Conservation (phyloP, 23 tunicate species). For the Ciona savignyi region DNA sequence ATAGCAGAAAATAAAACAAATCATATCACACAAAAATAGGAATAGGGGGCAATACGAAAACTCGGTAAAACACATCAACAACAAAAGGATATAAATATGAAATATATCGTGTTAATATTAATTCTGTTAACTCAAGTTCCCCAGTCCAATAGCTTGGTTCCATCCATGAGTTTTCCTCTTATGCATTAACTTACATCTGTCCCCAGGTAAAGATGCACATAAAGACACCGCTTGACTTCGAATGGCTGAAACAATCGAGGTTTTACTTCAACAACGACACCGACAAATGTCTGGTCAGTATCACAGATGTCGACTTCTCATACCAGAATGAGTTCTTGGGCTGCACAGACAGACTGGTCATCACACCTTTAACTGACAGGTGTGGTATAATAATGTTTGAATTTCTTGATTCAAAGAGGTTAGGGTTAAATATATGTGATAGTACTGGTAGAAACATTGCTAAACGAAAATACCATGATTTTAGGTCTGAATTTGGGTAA, state of each 20-base stretch:
- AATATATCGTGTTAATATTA: no score
- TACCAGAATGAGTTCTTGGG: constrained; percentile 98
- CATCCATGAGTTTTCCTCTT: background rate
- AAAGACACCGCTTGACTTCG: constrained; percentile 90
- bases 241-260: constrained; percentile 97
- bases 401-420: no score
- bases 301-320: constrained; percentile 91
- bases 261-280: constrained; percentile 94
- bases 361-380: constrained; percentile 99
- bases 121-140: no score
- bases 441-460: no score
- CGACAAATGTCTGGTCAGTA: constrained; percentile 80
- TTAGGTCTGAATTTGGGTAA: no score
- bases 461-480: no score
- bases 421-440: no score
- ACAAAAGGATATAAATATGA: no score
- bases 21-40: no score
- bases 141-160: background rate
- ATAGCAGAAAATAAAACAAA: no score
- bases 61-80: no score
- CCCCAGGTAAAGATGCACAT: constrained; percentile 90
- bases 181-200: background rate
- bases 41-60: no score
- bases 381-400: background rate
- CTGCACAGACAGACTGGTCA: constrained; percentile 96